Percentiles rank a stretch among this genome's conserved stretches.
Conservation (phyloP, 1,140 invertebrate species). For the Phenacoccus solenopsis region DNA sequence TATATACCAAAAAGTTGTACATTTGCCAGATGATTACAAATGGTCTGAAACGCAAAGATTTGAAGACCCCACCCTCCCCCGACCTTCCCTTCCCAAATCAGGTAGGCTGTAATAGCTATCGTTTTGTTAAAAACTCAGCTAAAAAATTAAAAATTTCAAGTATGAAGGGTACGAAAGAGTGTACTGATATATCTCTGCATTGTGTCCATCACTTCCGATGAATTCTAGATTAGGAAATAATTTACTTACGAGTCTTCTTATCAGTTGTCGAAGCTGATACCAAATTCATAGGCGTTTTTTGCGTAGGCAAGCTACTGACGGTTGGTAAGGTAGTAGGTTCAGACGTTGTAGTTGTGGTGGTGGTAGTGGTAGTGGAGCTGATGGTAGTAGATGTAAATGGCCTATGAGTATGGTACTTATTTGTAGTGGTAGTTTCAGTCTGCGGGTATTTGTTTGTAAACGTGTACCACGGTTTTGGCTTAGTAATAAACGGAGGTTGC, state of each 20-base stretch:
- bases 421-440: conserved; percentile 25
- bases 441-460: conserved; percentile 13
- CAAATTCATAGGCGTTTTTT: conserved; percentile 16
- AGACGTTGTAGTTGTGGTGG: conserved; percentile 30
- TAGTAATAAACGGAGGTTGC: conserved; percentile 18
- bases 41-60: no score
- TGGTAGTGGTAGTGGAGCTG: conserved; percentile 27
- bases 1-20: no score
- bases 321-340: conserved; percentile 25
- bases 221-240: no score
- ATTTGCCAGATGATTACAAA: no score
- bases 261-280: conserved; percentile 20
- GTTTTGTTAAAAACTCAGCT: no score
- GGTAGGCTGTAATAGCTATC: no score
- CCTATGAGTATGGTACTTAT: conserved; percentile 29
- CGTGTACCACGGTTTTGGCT: conserved; percentile 16
- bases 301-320: not conserved
- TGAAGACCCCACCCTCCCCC: no score
- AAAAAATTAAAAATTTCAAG: no score
- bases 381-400: conserved; percentile 30
- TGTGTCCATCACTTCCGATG: no score
- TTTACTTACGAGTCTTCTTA: conserved; percentile 20
- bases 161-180: no score
- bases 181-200: no score
- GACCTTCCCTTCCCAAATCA: no score